Evolutionary conservation across 2,113 vertebrate genomes (phyloP).

Genomic region (Eptesicus fuscus): DNA sequence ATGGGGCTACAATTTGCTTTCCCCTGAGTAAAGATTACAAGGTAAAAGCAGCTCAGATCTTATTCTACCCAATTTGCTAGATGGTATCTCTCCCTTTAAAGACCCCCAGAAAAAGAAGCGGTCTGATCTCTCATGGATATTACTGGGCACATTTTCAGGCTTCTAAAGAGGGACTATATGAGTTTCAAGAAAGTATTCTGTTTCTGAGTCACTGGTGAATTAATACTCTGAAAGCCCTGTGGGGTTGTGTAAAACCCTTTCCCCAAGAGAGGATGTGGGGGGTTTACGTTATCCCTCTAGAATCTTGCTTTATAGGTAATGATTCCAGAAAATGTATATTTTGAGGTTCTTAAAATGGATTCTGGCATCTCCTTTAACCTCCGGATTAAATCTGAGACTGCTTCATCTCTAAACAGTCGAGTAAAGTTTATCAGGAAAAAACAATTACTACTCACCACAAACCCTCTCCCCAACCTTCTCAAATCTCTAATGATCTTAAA

Average conservation of each 20-base stretch:
- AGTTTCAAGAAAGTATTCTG: conserved; percentile 28
- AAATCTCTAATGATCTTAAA: not conserved
- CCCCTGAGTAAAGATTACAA: not conserved
- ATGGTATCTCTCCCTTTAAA: conserved; percentile 37
- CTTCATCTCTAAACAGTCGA: not conserved
- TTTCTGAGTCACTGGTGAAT: not conserved
- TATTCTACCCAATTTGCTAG: conserved; percentile 26
- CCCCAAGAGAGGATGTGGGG: not conserved
- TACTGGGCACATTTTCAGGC: not conserved
- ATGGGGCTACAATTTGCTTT: conserved; percentile 18
- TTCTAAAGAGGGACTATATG: not conserved
- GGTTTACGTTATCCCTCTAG: not conserved
- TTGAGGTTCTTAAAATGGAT: not conserved
- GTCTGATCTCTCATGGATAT: not conserved
- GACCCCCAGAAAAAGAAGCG: not conserved
- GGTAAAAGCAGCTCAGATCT: conserved; percentile 4
- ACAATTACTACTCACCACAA: not conserved
- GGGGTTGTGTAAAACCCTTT: not conserved
- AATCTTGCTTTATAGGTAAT: not conserved
- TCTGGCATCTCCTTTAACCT: not conserved
- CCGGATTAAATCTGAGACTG: not conserved
- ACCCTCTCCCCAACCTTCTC: not conserved
- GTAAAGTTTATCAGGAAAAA: not conserved
- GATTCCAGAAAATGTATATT: not conserved
- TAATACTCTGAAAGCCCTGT: not conserved